phyloP scores from a whole-genome alignment of 2,888 invertebrate species.

The Desoria tigrina region DNA sequence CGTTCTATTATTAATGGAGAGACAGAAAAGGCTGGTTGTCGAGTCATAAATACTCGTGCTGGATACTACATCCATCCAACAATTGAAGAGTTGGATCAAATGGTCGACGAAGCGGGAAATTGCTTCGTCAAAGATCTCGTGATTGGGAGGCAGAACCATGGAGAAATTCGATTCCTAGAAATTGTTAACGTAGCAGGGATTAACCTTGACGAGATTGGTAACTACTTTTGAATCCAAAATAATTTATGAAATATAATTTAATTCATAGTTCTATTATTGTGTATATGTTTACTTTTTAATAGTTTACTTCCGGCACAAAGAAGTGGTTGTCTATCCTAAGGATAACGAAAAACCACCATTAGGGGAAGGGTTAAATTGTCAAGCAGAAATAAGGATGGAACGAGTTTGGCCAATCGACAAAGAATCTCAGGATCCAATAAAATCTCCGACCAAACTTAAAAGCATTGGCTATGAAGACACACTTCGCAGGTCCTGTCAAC shows the following conservation, averaged over 20 bases:
- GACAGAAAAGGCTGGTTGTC: conserved; percentile 55
- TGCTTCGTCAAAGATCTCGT: conserved; percentile 85
- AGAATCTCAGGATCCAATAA: conserved; percentile 43
- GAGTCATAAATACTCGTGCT: conserved; percentile 72
- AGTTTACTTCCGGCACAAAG: conserved; percentile 91
- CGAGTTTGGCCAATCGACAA: conserved; percentile 92
- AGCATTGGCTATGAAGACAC: conserved; percentile 46
- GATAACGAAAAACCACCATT: conserved; percentile 81
- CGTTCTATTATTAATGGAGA: not conserved
- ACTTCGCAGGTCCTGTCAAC: conserved; percentile 39
- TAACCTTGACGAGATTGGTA: conserved; percentile 82
- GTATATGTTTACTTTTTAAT: conserved; percentile 52
- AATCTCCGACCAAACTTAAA: conserved; percentile 24
- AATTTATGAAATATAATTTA: too few relatives aligned
- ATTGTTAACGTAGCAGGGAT: conserved; percentile 80
- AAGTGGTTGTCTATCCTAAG: conserved; percentile 89
- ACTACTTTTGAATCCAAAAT: too few relatives aligned
- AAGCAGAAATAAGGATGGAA: conserved; percentile 84
- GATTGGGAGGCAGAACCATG: conserved; percentile 84
- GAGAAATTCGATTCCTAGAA: conserved; percentile 83
- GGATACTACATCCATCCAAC: conserved; percentile 92
- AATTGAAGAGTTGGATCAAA: conserved; percentile 74
- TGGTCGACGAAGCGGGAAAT: conserved; percentile 71
- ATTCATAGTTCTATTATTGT: not conserved
- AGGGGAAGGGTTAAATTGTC: conserved; percentile 84